Conservation (phyloP, 1,140 invertebrate genomes). For the Tetragnatha versicolor region DNA sequence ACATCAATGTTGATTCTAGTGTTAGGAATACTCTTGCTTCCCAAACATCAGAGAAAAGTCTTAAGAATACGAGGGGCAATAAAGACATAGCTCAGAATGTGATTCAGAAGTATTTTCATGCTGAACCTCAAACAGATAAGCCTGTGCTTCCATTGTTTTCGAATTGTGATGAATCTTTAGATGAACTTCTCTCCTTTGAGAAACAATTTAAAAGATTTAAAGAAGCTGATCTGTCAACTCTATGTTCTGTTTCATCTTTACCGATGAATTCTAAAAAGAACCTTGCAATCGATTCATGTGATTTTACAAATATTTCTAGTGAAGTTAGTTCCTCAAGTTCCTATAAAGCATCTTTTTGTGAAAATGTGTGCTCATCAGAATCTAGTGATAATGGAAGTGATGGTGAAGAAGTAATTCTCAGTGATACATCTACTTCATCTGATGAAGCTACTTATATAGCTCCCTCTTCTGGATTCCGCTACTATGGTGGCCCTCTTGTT, state of each 20-base stretch:
- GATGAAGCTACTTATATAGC: conserved; percentile 52
- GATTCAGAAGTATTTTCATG: conserved; percentile 4
- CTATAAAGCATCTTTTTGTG: conserved; percentile 30
- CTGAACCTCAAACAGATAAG: background rate
- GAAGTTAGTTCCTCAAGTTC: conserved; percentile 12
- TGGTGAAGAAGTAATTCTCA: conserved; percentile 56
- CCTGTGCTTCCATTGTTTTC: background rate
- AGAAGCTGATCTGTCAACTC: conserved; percentile 12
- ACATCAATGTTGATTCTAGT: too few species aligned
- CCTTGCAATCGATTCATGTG: background rate
- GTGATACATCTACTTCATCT: conserved; percentile 52
- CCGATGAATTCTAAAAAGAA: conserved; percentile 20
- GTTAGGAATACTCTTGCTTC: too few species aligned
- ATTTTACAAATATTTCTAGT: background rate
- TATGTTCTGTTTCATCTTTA: conserved; percentile 28
- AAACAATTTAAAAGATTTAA: conserved; percentile 31
- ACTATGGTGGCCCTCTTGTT: conserved; percentile 50
- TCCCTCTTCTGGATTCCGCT: conserved; percentile 17
- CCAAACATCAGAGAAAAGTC: too few species aligned
- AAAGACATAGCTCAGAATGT: background rate
- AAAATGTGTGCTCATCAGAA: conserved; percentile 44
- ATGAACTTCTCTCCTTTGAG: background rate
- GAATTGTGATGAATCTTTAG: background rate
- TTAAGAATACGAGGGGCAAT: too few species aligned
- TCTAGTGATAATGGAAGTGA: conserved; percentile 53